Base-by-base conservation (phyloP, 92 coral and sea anemone genomes). In the Virgularia gustaviana region DNA sequence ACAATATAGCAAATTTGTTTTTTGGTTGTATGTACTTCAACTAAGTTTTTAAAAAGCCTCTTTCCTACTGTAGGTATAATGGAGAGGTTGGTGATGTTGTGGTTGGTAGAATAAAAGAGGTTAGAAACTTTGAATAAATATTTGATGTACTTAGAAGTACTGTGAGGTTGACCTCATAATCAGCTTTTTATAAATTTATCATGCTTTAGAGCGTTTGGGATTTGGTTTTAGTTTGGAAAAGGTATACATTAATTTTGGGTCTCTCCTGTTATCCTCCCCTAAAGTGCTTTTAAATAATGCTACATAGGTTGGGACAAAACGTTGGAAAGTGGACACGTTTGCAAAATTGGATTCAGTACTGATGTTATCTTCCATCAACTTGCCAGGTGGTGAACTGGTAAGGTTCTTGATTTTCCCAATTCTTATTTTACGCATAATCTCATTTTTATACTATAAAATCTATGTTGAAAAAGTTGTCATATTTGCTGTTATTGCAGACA, bases 21-120 rank as follows among this genome's bases (percentile, higher is more conserved):
- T n/a, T n/a, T n/a, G n/a, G n/a, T n/a, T n/a, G n/a, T n/a, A n/a
- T n/a, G n/a, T n/a, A n/a, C n/a, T n/a, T n/a, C n/a, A n/a, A n/a
- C n/a, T n/a, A n/a, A n/a, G n/a, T n/a, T n/a, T n/a, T n/a, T n/a
- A n/a, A n/a, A n/a, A n/a, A n/a, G n/a, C n/a, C n/a, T n/a, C n/a
- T n/a, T n/a, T n/a, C n/a, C n/a, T n/a, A n/a, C n/a, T n/a, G n/a
- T 79, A 92, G 98, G 51, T 92, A 89, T 64, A 92, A 92, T 86
- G 98, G 98, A 47, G 98, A 92, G 73, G 88, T 92, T 11, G 98
- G 98, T 3, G 98, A 92, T 82, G 98, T 92, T 31, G 98, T 92
- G 13, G 98, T 92, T 67, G 98, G 98, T 16, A 86, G 96, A 92
- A 84, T 92, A 63, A 89, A 95, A 66, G 98, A 89, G 98, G 98